Base-by-base conservation (phyloP, 2,797 vertebrate species). In the Sebastes cheni region DNA sequence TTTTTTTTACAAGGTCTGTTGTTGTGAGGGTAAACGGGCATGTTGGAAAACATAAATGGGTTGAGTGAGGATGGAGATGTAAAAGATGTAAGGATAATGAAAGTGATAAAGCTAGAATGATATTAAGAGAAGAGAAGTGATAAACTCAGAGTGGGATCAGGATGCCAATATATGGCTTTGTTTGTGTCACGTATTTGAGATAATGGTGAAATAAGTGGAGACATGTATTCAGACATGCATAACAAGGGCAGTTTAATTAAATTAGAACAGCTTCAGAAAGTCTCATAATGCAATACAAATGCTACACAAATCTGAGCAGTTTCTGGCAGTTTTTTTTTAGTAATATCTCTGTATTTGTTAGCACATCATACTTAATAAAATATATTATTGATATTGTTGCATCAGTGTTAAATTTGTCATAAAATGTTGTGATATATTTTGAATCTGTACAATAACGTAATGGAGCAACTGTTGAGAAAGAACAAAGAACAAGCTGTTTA, bases 21-120 rank as follows among this genome's bases (percentile, higher is more conserved):
- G 68, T 79, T 77, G 42, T 76, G 72, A 79, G 39, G 30, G 42
- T 72, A 29, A 81, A 27, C n/a, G 11, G 1, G 55, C 12, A 2
- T 74, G 46, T 67, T 56, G 6, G 70, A 61, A 73, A 76, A 70
- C 67, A 70, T 32, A 25, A 75, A 27, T 34, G 20, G 10, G 12
- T 66, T 65, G 59, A 11, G 14, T 59, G 18, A 58, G 5, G 52
- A n/a, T 25, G 9, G 8, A 60, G 54, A 23, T 50, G 54, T 72
- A 39, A 71, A 80, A 77, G 23, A 71, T 58, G 30, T 18, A 27
- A 81, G 55, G 42, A 46, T 11, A 1, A 12, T 55, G 22, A 68
- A 30, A 22, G 34, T 34, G 4, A 36, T 11, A 30, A 34, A 65
- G 42, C 0, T 23, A 50, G 16, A 25, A 58, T 25, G 12, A 6